Conservation (phyloP, 1,140 invertebrate genomes). For the Brachionus calyciflorus region DNA sequence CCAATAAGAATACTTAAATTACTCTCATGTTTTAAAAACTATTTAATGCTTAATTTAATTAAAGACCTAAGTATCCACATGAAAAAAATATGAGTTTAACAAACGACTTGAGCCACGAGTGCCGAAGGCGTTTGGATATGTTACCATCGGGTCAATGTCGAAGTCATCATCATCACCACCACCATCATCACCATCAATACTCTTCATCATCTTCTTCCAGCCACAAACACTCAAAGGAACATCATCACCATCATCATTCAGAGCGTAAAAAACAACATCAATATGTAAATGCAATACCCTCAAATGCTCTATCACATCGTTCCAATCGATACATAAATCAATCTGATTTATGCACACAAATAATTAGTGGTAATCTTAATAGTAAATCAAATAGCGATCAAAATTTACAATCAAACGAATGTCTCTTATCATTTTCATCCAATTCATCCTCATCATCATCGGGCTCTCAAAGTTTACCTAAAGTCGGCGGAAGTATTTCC, state of each 20-base stretch:
- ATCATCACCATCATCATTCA: slow-evolving; percentile 34
- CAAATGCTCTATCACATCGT: background rate
- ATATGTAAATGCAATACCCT: slow-evolving; percentile 33
- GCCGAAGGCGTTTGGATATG: slow-evolving; percentile 2
- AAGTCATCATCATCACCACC: slow-evolving; percentile 31
- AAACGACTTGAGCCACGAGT: background rate
- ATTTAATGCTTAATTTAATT: too few species aligned
- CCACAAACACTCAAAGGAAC: slow-evolving; percentile 17
- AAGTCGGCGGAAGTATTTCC: slow-evolving; percentile 8
- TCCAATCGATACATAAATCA: slow-evolving; percentile 35
- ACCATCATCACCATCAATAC: slow-evolving; percentile 38
- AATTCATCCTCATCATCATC: background rate
- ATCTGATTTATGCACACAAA: slow-evolving; percentile 37
- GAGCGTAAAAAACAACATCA: slow-evolving; percentile 33
- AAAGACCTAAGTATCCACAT: slow-evolving; percentile 17
- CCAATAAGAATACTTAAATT: too few species aligned
- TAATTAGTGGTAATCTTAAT: slow-evolving; percentile 34
- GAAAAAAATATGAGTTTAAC: background rate
- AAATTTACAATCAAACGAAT: slow-evolving; percentile 12
- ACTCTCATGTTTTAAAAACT: too few species aligned
- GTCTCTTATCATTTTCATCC: slow-evolving; percentile 15
- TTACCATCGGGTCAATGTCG: background rate
- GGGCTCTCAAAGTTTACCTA: background rate
- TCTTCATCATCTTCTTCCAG: background rate
- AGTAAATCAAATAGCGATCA: slow-evolving; percentile 1